Evolutionary conservation across 2,113 vertebrate species (phyloP).

Genomic region (Sturnira hondurensis): DNA sequence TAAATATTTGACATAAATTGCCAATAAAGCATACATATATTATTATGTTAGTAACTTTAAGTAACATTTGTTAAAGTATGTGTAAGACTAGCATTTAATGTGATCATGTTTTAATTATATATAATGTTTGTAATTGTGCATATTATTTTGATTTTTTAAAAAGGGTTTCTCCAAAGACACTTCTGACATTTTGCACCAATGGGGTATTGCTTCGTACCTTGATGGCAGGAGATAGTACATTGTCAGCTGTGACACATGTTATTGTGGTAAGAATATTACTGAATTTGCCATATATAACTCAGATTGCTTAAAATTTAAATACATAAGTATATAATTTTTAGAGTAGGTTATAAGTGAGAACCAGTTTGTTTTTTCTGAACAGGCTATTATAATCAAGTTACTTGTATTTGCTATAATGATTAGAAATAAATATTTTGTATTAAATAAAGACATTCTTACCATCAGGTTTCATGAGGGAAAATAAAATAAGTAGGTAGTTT

Average conservation of each 20-base stretch:
- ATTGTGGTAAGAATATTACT: constrained; percentile 90
- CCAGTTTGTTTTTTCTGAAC: neutral
- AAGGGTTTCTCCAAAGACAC: constrained; percentile 95
- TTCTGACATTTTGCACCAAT: constrained; percentile 95
- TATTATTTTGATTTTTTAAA: constrained; percentile 54
- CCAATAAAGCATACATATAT: neutral
- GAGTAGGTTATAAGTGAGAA: neutral
- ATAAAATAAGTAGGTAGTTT: neutral
- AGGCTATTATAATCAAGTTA: neutral
- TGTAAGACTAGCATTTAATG: neutral
- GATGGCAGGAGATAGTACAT: constrained; percentile 89
- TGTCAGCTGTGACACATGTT: constrained; percentile 92
- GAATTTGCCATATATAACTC: neutral
- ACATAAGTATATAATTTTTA: neutral
- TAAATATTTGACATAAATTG: neutral
- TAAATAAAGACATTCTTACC: neutral
- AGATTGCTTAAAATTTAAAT: neutral
- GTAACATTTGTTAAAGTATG: constrained; percentile 1
- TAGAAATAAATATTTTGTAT: constrained; percentile 33
- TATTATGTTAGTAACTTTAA: neutral
- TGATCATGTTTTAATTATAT: constrained; percentile 30
- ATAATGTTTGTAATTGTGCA: constrained; percentile 39
- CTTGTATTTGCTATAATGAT: constrained; percentile 7
- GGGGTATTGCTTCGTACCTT: constrained; percentile 92
- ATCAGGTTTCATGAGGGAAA: neutral